These are phyloP conservation scores for Araneus ventricosus DNA, from an alignment of 1,140 invertebrate genomes.

Conservation along the genomic window DNA sequence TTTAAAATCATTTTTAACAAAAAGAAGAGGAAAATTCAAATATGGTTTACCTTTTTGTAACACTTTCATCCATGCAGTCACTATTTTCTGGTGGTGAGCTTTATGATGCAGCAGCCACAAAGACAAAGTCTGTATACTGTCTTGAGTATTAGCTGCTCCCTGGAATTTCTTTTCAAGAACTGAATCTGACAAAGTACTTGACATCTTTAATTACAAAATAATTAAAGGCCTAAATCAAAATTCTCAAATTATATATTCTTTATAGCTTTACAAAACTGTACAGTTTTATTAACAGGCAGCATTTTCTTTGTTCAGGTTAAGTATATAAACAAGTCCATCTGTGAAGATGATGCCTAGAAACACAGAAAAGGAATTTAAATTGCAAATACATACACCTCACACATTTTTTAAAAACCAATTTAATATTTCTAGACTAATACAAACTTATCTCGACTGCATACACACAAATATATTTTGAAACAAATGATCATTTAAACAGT, in stretches of 20 bases:
- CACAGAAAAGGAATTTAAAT: too few species aligned
- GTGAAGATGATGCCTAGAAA: neutral
- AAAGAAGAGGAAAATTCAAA: neutral
- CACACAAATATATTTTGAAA: too few species aligned
- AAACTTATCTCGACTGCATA: too few species aligned
- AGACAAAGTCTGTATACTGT: constrained; percentile 98
- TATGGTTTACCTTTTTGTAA: constrained; percentile 76
- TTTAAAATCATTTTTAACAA: neutral
- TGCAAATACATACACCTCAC: too few species aligned
- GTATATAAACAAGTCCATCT: neutral
- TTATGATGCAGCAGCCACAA: constrained; percentile 97
- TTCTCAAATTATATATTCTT: neutral
- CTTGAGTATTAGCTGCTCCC: constrained; percentile 96
- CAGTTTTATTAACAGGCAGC: too few species aligned
- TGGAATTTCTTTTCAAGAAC: constrained; percentile 90
- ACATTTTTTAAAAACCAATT: too few species aligned
- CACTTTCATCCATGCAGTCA: constrained; percentile 91
- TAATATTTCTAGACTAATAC: too few species aligned
- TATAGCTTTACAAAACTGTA: too few species aligned
- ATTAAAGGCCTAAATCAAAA: neutral
- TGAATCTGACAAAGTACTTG: constrained; percentile 77
- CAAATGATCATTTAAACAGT: too few species aligned
- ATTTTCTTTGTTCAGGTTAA: neutral
- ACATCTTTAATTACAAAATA: constrained; percentile 45
- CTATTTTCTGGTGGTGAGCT: constrained; percentile 94